These are phyloP conservation scores for Pasiphila rectangulata DNA, from an alignment of 2,888 invertebrate species.

Conservation along the genomic window DNA sequence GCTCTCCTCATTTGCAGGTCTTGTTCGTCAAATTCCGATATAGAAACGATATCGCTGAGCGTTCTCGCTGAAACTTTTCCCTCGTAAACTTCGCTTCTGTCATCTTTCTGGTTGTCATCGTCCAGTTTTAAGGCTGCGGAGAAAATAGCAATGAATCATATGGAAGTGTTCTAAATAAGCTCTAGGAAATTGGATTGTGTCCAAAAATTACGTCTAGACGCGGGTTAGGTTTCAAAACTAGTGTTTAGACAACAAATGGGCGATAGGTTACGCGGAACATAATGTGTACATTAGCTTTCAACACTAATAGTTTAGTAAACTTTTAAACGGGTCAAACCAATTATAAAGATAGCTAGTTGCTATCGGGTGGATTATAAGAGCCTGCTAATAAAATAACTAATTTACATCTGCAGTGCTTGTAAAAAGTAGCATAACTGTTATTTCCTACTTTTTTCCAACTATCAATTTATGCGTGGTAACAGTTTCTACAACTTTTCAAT, in stretches of 20 bases:
- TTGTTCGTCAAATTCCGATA: conserved; percentile 86
- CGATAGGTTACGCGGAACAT: neutral
- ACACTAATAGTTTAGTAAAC: neutral
- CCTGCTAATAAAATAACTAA: no score
- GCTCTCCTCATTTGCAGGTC: conserved; percentile 79
- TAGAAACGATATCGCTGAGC: conserved; percentile 86
- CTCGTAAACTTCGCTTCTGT: conserved; percentile 64
- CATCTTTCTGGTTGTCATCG: conserved; percentile 74
- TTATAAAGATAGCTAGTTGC: no score
- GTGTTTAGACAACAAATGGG: conserved; percentile 28
- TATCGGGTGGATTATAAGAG: no score
- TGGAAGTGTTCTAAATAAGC: conserved; percentile 39
- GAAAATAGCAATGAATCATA: conserved; percentile 45
- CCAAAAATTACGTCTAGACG: conserved; percentile 44
- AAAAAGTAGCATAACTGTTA: no score
- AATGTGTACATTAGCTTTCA: neutral
- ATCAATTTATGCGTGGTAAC: no score
- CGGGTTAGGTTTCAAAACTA: conserved; percentile 36
- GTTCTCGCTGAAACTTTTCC: conserved; percentile 85
- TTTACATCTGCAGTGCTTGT: no score
- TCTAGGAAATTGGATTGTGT: conserved; percentile 48
- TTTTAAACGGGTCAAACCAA: no score
- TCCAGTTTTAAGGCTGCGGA: conserved; percentile 80
- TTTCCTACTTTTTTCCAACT: no score
- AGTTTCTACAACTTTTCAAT: no score